Base-by-base conservation (phyloP, 2,888 invertebrate genomes). In the Hetaerina titia region DNA sequence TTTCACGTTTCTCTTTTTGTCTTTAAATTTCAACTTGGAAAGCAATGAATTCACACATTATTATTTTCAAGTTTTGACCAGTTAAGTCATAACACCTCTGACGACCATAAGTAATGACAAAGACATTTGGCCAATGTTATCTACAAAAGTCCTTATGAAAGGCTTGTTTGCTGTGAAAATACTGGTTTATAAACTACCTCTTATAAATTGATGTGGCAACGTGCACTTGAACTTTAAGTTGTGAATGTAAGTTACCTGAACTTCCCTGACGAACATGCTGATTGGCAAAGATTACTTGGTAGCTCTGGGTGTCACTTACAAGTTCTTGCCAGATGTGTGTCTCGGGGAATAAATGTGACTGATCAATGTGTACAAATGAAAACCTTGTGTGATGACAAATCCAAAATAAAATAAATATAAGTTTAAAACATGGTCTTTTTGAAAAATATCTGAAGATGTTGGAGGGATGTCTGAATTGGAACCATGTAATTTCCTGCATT, bases 231-330 rank as follows among this genome's bases (percentile, higher is more conserved):
- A 92, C 56, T 69, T 69, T 90, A 22, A 69, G 56, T 69, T 92
- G 81, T 81, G 92, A 92, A 92, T 92, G 92, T 57, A 92, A 92
- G 92, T 92, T 92, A 92, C 92, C 92, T 92, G 69, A 69, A 92
- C n/a, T 74, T 92, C 92, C 92, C 69, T 92, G 92, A 69, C 57
- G 64, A n/a, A 13, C 25, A 56, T 69, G 13, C 57, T 7, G n/a
- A 90, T 45, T 64, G 25, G 90, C 45, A 15, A 90, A 89, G 56
- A 81, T 9, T 81, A 81, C 81, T 81, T 8, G 81, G 81, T 1
- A n/a, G n/a, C n/a, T 5, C 19, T 8, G 11, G 69, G 11, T 81
- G 31, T 69, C n/a, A 69, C 22, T 25, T 17, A 45, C 19, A 74
- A 74, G 81, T 25, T 13, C n/a, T 74, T 56, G 92, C 69, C 64